Evolutionary conservation across 2,797 vertebrate genomes (phyloP), one percentile per base, ranked within the genome.

Genomic region (Chloroceryle inda): DNA sequence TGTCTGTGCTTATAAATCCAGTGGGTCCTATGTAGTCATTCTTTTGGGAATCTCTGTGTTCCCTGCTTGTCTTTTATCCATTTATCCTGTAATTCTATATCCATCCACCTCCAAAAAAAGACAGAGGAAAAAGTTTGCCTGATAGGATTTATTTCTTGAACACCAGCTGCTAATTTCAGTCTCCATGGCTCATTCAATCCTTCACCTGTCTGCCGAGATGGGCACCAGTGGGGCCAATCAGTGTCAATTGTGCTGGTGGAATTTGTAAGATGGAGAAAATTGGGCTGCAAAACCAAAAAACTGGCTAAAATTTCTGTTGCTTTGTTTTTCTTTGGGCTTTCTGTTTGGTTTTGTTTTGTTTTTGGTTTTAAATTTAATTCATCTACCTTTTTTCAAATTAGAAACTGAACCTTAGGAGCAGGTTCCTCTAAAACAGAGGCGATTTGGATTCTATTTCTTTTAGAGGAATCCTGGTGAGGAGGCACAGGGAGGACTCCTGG

Each of bases 81-180:
- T 85, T 72, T 77, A 37, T 20, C 47, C 55, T 49, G 11, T 26
- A 84, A 83, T 71, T 78, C 50, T 52, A 18, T 33, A 77, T 49
- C 49, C n/a, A 64, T 55, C 37, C 26, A 75, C 33, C 38, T 87
- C 35, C 45, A 81, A 82, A 75, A 80, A n/a, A 38, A 83, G 50
- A 55, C 4, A 13, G 11, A 59, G 42, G 45, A 22, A 69, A 44
- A 85, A 11, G 7, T 31, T 52, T 91, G 33, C 63, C 37, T 64
- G 50, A 31, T 56, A 56, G 55, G 74, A 59, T 88, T 86, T 76
- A 73, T 82, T 72, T 59, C 63, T 82, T 81, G 72, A 74, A 85
- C 78, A 58, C 37, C 45, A 87, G 53, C 21, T 75, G 91, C 82
- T 94, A 38, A 31, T 40, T 96, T 94, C 95, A 94, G 94, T 92